Base-by-base conservation (phyloP, 1,140 invertebrate species). In the Cotesia glomerata region DNA sequence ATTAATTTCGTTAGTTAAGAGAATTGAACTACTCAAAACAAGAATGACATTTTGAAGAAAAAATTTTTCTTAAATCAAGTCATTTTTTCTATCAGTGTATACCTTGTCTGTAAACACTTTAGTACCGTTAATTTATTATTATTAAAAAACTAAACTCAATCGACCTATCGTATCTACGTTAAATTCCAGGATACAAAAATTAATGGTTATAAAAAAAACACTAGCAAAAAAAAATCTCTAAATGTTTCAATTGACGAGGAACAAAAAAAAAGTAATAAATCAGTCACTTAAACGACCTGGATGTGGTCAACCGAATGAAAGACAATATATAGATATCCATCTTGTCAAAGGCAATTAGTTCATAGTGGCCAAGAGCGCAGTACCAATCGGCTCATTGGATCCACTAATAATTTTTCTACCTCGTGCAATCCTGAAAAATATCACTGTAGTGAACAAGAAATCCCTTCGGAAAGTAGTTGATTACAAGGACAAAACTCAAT, bases 291-390 rank as follows among this genome's bases (percentile, higher is more conserved):
- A 54, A 54, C 16, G 52, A 54, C 52, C 16, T 32, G 32, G 32
- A 36, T 36, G 61, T 16, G 35, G 13, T 11, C 13, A 63, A 35
- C 11, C 4, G 36, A 36, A 32, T 26, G n/a, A 63, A 26, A 0
- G 26, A 32, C n/a, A 36, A 39, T 13, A 59, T 18, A 32, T 18
- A 14, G 11, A 63, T 36, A 63, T 63, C 32, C 36, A 36, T 63
- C 36, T 7, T 39, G 61, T 63, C 61, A 63, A 63, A 63, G 35
- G 61, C 61, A 63, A 63, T 63, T 39, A 32, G 11, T 13, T 63
- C 61, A 63, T 5, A 63, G 61, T 32, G 32, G 4, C 9, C 35
- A n/a, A 63, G 13, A n/a, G 35, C 35, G 61, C 11, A 36, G 9
- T 35, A 36, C 61, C 61, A 63, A 63, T 63, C 35, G 34, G 26